These are phyloP conservation scores for Pelecanoides urinatrix DNA, from an alignment of 2,113 vertebrate genomes.

Conservation along the genomic window DNA sequence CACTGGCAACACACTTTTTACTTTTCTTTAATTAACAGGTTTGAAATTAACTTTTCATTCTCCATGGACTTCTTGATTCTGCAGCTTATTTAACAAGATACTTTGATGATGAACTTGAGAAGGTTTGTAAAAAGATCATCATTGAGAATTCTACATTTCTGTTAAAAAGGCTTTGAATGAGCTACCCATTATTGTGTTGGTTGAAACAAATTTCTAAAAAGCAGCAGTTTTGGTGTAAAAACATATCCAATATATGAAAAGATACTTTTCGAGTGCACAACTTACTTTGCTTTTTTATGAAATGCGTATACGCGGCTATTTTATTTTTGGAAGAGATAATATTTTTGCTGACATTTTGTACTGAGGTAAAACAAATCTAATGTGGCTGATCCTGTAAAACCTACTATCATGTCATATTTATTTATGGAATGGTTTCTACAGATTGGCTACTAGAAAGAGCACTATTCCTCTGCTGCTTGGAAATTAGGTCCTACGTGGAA, in stretches of 20 bases:
- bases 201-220: not conserved
- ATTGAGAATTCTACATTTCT: not conserved
- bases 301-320: not conserved
- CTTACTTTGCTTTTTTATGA: not conserved
- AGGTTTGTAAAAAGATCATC: not conserved
- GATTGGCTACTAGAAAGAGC: not conserved
- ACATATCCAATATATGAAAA: not conserved
- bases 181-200: not conserved
- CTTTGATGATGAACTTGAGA: not conserved
- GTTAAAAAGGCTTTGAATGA: not conserved
- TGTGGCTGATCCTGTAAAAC: not conserved
- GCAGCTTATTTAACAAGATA: not conserved
- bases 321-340: not conserved
- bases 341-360: not conserved
- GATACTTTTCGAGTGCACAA: not conserved
- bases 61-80: not conserved
- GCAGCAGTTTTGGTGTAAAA: not conserved
- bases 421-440: not conserved
- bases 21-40: slow-evolving; percentile 32
- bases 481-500: not conserved
- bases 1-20: not conserved
- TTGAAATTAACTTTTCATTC: slow-evolving; percentile 28
- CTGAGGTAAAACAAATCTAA: not conserved
- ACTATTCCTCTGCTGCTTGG: not conserved
- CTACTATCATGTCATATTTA: not conserved